A percentile compares a stretch with the other conserved stretches of the same genome.
Evolutionary conservation across 2,888 invertebrate genomes (phyloP).

Genomic region (Heliconius cydno): DNA sequence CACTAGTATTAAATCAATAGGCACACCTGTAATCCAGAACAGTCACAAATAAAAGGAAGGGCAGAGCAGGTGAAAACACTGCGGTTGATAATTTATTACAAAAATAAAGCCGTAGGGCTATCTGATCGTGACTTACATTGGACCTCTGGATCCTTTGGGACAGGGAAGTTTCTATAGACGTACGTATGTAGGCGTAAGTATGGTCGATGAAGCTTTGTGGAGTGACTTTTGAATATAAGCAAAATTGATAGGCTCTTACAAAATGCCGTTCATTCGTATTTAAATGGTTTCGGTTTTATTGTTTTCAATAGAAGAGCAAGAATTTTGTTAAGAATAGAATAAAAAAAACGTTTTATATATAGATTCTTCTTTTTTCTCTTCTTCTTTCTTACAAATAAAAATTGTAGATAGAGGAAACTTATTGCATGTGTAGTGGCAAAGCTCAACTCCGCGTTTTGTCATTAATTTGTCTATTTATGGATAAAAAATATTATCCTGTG

Average conservation of each 20-base stretch:
- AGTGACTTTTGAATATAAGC: neutral
- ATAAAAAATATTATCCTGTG: too few relatives aligned
- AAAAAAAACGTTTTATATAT: too few relatives aligned
- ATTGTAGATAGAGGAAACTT: too few relatives aligned
- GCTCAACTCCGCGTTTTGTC: too few relatives aligned
- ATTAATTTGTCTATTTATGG: too few relatives aligned
- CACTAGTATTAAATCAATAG: slow-evolving; percentile 43
- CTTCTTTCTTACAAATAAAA: too few relatives aligned
- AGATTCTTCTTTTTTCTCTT: too few relatives aligned
- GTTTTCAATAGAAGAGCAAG: too few relatives aligned
- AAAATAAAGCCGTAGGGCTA: slow-evolving; percentile 51
- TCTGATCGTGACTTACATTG: slow-evolving; percentile 51
- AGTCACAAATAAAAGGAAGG: slow-evolving; percentile 48
- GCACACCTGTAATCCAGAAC: slow-evolving; percentile 46
- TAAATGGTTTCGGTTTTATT: too few relatives aligned
- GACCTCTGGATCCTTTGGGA: slow-evolving; percentile 44
- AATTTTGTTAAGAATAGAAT: too few relatives aligned
- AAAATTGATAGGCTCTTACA: neutral
- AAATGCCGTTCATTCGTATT: neutral
- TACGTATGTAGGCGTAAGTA: neutral
- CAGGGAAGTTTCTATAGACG: slow-evolving; percentile 1
- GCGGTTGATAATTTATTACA: slow-evolving; percentile 52
- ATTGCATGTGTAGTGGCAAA: too few relatives aligned
- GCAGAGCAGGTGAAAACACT: slow-evolving; percentile 48
- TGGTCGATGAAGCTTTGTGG: neutral